phyloP scores from a whole-genome alignment of 2,797 vertebrate genomes.

The Pseudochaenichthys georgianus region DNA sequence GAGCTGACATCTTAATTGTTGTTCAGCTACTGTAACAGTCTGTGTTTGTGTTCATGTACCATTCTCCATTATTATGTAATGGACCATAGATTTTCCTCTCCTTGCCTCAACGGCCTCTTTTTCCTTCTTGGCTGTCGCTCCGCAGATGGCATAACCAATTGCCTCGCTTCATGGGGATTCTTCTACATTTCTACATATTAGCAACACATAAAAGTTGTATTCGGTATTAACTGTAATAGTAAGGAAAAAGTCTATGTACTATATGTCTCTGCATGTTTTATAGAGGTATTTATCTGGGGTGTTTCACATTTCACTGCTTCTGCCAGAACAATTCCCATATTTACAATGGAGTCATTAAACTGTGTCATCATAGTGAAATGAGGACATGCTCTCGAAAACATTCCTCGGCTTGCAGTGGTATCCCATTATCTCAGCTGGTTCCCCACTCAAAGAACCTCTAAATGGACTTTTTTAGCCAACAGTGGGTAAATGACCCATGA shows the following conservation, averaged over 20 bases:
- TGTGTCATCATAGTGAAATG: constrained; percentile 26
- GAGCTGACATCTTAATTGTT: constrained; percentile 6
- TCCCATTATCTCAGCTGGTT: constrained; percentile 25
- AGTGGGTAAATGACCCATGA: constrained; percentile 55
- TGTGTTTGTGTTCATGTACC: constrained; percentile 32
- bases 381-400: constrained; percentile 46
- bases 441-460: constrained; percentile 46
- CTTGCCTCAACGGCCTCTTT: constrained; percentile 13
- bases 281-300: background rate
- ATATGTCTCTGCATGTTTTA: background rate
- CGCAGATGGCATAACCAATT: constrained; percentile 34
- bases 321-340: constrained; percentile 11
- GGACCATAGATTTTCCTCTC: constrained; percentile 28
- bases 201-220: constrained; percentile 1
- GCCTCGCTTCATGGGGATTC: constrained; percentile 12
- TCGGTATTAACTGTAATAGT: background rate
- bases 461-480: constrained; percentile 53
- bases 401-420: constrained; percentile 31
- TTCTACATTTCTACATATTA: background rate
- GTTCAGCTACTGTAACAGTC: constrained; percentile 21
- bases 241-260: background rate
- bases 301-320: constrained; percentile 2
- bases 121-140: constrained; percentile 21
- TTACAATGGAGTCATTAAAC: constrained; percentile 34
- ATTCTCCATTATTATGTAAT: constrained; percentile 53